Evolutionary conservation across 1,140 invertebrate genomes (phyloP).

Genomic region (Calephelis nemesis): DNA sequence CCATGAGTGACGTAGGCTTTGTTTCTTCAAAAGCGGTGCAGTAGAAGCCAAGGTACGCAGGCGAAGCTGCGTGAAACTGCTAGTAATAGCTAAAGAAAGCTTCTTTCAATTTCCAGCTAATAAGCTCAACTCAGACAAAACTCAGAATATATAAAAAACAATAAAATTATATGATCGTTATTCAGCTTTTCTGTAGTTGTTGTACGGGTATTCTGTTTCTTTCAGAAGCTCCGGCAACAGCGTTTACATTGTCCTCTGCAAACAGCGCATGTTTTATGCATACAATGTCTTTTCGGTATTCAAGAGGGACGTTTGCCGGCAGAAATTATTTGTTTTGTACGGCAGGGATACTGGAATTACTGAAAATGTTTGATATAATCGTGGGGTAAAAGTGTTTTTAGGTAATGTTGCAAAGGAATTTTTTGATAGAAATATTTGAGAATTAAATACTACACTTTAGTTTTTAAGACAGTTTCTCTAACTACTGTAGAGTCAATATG

Average conservation of each 20-base stretch:
- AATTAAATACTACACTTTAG: no score
- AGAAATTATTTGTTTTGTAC: constrained; percentile 37
- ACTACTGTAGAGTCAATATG: no score
- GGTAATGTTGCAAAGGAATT: not conserved
- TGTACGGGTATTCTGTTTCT: constrained; percentile 35
- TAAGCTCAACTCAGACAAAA: not conserved
- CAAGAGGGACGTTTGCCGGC: constrained; percentile 37
- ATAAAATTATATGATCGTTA: constrained; percentile 20
- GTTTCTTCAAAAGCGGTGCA: no score
- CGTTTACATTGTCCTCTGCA: constrained; percentile 49
- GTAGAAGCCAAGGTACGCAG: no score
- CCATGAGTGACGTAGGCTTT: no score
- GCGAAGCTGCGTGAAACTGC: no score
- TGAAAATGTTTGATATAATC: constrained; percentile 8
- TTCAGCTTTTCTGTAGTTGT: constrained; percentile 32
- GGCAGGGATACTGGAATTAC: constrained; percentile 25
- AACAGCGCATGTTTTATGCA: constrained; percentile 59
- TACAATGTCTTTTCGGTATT: constrained; percentile 41
- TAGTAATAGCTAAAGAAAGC: no score
- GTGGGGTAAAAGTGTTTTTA: not conserved
- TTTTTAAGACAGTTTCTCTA: no score
- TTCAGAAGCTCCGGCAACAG: constrained; percentile 42
- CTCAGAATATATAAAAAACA: not conserved
- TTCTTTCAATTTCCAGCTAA: not conserved
- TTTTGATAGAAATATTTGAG: no score